Evolutionary conservation across 2,888 invertebrate genomes (phyloP), one percentile per base, ranked within the genome.

Genomic region (Cynaeus angustus): DNA sequence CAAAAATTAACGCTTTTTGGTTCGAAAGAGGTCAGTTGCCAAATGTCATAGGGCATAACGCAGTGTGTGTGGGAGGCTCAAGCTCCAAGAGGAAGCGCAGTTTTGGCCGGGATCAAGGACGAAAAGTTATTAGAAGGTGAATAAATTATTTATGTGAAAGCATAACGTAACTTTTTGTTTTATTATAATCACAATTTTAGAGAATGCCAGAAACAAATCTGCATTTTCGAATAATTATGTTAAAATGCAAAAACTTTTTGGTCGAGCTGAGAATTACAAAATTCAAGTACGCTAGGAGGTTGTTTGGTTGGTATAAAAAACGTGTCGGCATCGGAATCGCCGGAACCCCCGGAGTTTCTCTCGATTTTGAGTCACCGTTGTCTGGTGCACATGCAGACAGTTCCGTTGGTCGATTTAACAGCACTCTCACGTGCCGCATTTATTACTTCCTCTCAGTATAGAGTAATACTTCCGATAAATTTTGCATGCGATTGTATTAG

Each of bases 391-490:
- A 33, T 33, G 33, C 33, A 33, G 33, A 33, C 33, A 9, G 33
- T 33, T 33, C 33, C 33, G 33, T 33, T 33, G 33, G 33, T 33
- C 33, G 21, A 2, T 7, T 33, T 33, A 33, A n/a, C 33, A 33
- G 9, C 33, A n/a, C 33, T 33, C 33, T 33, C 56, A 41, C 37
- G 37, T 56, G 10, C 56, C 37, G 33, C 14, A 16, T 56, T 38
- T 56, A 56, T 56, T 16, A 21, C 56, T 56, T 56, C 56, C 43
- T 56, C 43, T 14, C 1, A n/a, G n/a, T 9, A 38, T 3, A 21
- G 37, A 21, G 10, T n/a, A 21, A 16, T 16, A 46, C 46, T 46
- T 46, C 46, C 46, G 6, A 46, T 46, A 46, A 10, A 21, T 38
- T 41, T 21, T 37, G 56, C 56, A 56, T 41, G 30, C 33, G 21